A percentile compares a stretch with the other conserved stretches of the same genome.
Evolutionary conservation across 2,797 vertebrate species (phyloP).

Genomic region (Heterohyrax brucei): DNA sequence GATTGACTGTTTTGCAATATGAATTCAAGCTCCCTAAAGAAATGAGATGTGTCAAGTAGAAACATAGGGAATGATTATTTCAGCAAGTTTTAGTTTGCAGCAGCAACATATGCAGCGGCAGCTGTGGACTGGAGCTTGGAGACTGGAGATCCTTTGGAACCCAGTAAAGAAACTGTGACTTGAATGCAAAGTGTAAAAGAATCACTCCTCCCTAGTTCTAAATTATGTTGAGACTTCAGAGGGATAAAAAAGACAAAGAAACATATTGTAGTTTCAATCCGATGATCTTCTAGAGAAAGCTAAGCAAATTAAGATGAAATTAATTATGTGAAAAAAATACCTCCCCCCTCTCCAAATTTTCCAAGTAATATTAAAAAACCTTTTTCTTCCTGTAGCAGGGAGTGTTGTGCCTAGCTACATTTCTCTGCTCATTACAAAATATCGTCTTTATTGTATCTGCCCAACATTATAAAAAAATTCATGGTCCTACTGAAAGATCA

Average conservation of each 20-base stretch:
- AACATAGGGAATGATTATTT: constrained; percentile 88
- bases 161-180: constrained; percentile 87
- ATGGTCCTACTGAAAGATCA: constrained; percentile 79
- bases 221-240: constrained; percentile 85
- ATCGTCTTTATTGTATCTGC: constrained; percentile 74
- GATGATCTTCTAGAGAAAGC: constrained; percentile 68
- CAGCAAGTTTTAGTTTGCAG: constrained; percentile 89
- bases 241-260: constrained; percentile 81
- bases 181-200: constrained; percentile 84
- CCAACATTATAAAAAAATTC: constrained; percentile 77
- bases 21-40: constrained; percentile 85
- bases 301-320: constrained; percentile 76
- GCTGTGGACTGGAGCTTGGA: constrained; percentile 87
- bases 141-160: constrained; percentile 83
- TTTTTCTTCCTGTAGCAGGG: constrained; percentile 42
- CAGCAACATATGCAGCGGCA: constrained; percentile 87
- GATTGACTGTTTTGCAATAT: constrained; percentile 71
- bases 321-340: constrained; percentile 48
- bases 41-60: constrained; percentile 83
- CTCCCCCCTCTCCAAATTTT: background rate
- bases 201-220: constrained; percentile 71
- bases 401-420: background rate
- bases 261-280: constrained; percentile 64
- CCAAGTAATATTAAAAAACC: constrained; percentile 3
- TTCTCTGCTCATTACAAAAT: constrained; percentile 67